Conservation (phyloP, 23 tunicate species). For the Halocynthia roretzi region DNA sequence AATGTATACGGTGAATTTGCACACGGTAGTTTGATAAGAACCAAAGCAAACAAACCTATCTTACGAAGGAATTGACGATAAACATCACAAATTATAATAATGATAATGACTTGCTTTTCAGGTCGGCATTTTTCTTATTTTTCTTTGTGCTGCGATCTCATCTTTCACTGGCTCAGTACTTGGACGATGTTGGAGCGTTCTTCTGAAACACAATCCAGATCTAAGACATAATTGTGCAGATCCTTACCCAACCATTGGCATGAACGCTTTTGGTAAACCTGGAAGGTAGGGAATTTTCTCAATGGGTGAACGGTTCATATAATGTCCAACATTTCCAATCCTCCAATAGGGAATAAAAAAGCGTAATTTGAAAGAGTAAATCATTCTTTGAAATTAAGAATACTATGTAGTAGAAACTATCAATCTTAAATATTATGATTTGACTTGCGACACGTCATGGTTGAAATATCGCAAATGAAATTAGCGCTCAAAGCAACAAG, state of each 20-base stretch:
- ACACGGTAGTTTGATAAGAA: too few relatives aligned
- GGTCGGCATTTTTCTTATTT: conserved; percentile 75
- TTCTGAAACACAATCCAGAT: conserved; percentile 48
- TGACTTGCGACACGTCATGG: too few relatives aligned
- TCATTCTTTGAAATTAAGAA: background rate
- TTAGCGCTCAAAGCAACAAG: too few relatives aligned
- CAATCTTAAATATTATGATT: too few relatives aligned
- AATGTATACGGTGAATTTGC: too few relatives aligned
- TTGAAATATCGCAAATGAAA: too few relatives aligned
- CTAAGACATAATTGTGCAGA: conserved; percentile 54
- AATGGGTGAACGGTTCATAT: too few relatives aligned
- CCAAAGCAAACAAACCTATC: too few relatives aligned
- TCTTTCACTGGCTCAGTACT: conserved; percentile 88
- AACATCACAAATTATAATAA: background rate
- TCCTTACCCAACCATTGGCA: conserved; percentile 94
- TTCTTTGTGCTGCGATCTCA: conserved; percentile 87
- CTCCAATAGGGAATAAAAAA: background rate
- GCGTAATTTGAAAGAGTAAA: background rate
- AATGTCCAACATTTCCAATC: background rate
- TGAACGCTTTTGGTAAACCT: conserved; percentile 63
- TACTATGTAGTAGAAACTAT: too few relatives aligned
- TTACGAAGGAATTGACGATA: too few relatives aligned
- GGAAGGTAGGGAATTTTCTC: conserved; percentile 53
- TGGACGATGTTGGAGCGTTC: conserved; percentile 87
- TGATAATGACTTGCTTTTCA: conserved; percentile 7